Evolutionary conservation across 2,888 invertebrate species (phyloP).

Genomic region (Crocallis elinguaria): DNA sequence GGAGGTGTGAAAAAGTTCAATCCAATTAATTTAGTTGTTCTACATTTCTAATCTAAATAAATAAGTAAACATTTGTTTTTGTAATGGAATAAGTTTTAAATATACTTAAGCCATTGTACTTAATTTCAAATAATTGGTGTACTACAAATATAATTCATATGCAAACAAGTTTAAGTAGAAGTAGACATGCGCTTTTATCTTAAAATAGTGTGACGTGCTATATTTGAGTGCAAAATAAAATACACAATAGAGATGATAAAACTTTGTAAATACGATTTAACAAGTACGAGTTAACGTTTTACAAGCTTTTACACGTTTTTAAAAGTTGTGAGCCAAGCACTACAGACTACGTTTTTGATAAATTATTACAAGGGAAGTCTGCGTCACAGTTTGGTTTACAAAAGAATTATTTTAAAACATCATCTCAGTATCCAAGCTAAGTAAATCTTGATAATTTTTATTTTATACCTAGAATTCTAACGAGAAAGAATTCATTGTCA

Average conservation of each 20-base stretch:
- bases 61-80: background rate
- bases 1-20: background rate
- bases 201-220: slow-evolving; percentile 47
- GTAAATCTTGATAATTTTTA: too few species aligned
- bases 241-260: slow-evolving; percentile 41
- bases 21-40: background rate
- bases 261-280: slow-evolving; percentile 28
- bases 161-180: slow-evolving; percentile 29
- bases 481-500: too few species aligned
- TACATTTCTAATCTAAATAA: background rate
- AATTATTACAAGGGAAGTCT: slow-evolving; percentile 50
- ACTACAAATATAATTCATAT: slow-evolving; percentile 25
- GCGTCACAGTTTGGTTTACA: slow-evolving; percentile 28
- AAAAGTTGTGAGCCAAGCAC: slow-evolving; percentile 56
- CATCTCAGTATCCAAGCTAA: slow-evolving; percentile 28
- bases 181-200: slow-evolving; percentile 37
- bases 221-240: slow-evolving; percentile 47
- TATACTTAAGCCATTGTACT: background rate
- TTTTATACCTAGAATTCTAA: too few species aligned
- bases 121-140: slow-evolving; percentile 3
- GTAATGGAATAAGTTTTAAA: background rate
- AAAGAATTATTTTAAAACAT: too few species aligned
- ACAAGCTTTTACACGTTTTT: slow-evolving; percentile 33
- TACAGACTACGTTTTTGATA: slow-evolving; percentile 48
- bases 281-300: slow-evolving; percentile 34